Evolutionary conservation across 1,140 invertebrate genomes (phyloP).

Genomic region (Paraescarpia echinospica): DNA sequence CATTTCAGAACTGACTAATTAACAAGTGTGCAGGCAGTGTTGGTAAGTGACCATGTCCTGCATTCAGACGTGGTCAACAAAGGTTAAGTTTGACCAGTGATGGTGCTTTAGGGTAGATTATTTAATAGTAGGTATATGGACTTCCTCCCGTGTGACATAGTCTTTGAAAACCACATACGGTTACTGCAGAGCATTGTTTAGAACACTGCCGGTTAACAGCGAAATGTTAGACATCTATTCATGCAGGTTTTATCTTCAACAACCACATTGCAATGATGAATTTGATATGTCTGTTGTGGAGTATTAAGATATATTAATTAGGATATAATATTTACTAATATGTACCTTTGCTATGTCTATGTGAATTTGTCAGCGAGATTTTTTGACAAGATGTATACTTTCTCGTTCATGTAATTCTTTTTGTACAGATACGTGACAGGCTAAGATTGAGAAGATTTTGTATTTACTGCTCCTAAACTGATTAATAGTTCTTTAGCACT

Average conservation of each 20-base stretch:
- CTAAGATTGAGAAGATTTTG: neutral
- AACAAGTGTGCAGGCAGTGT: neutral
- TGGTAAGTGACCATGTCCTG: neutral
- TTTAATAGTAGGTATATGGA: neutral
- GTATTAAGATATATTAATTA: neutral
- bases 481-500: neutral
- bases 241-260: neutral
- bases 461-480: neutral
- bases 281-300: neutral
- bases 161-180: neutral
- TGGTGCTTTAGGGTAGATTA: neutral
- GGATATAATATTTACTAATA: neutral
- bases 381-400: neutral
- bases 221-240: neutral
- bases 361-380: neutral
- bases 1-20: neutral
- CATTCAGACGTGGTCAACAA: neutral
- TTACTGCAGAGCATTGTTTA: neutral
- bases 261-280: neutral
- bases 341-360: neutral
- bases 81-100: neutral
- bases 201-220: neutral
- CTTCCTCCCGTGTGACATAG: neutral
- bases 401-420: neutral
- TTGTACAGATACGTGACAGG: neutral